Evolutionary conservation across 2,888 invertebrate species (phyloP), one percentile per base, ranked within the genome.

Genomic region (Epirrita christyi): DNA sequence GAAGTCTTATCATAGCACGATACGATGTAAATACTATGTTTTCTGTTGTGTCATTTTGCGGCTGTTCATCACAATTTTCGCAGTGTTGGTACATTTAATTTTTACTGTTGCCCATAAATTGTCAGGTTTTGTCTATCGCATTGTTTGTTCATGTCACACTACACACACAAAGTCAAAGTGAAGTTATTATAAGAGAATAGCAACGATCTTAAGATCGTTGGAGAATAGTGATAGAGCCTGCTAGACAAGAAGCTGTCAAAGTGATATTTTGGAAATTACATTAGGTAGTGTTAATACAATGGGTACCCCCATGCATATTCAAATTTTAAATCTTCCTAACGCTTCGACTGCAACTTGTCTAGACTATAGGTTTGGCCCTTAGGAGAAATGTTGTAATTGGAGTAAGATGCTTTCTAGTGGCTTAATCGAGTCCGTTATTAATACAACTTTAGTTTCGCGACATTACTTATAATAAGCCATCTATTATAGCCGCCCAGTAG

Each of bases 381-480:
- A 6, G 32, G 32, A 32, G 32, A 32, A 32, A 32, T 40, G 40
- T 40, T 40, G 15, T 40, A 40, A 9, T 14, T 8, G 10, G 14
- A 40, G 40, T 8, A 14, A 9, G 40, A 15, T 40, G 15, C 40
- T 40, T 40, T 40, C 15, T n/a, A 28, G 21, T n/a, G 29, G n/a
- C 27, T 34, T 36, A 36, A 43, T 43, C 50, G 9, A 43, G 27
- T 29, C 32, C 7, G 14, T 28, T 32, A 36, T 44, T 44, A 36
- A 37, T 51, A 37, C 21, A 42, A 50, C 48, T 29, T 48, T 48
- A 27, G 28, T 40, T 27, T 34, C 14, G 51, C 51, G 51, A 44
- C 51, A 51, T 51, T 28, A 44, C 28, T 44, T 44, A 43, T 44
- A 51, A 34, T 32, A 44, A 43, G 37, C 27, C 42, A 27, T 42